phyloP scores from a whole-genome alignment of 2,113 vertebrate genomes.

The Malurus alboscapulatus region DNA sequence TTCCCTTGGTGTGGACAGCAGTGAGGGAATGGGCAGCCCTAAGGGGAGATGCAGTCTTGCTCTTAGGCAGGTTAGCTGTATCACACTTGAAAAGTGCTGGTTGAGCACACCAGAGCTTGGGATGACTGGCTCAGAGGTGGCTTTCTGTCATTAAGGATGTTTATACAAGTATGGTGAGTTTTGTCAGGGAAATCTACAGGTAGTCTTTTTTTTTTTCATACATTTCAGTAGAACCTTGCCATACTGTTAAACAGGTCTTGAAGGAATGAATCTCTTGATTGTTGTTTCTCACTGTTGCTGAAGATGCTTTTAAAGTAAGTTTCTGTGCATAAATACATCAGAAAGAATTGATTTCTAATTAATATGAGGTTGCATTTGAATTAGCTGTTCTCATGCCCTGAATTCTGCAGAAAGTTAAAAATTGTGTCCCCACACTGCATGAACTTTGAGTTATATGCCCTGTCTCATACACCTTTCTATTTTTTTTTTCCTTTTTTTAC shows the following conservation, averaged over 20 bases:
- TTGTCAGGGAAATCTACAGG: not conserved
- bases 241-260: not conserved
- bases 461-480: not conserved
- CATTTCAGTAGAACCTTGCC: not conserved
- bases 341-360: not conserved
- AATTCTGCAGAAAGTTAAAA: not conserved
- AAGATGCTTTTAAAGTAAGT: not conserved
- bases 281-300: not conserved
- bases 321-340: not conserved
- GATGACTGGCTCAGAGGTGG: not conserved
- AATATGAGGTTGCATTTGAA: not conserved
- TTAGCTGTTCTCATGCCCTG: not conserved
- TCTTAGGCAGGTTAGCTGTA: not conserved
- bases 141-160: not conserved
- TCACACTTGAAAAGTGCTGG: not conserved
- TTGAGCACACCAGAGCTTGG: rapidly evolving
- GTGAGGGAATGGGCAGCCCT: not conserved
- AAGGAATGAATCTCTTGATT: not conserved
- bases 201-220: not conserved
- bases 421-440: not conserved
- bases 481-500: not conserved
- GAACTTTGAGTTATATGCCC: not conserved
- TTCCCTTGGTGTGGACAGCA: not conserved
- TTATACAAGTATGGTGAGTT: not conserved
- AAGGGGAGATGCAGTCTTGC: not conserved